Evolutionary conservation across 2,113 vertebrate species (phyloP), one percentile per base, ranked within the genome.

Genomic region (Sialia sialis): DNA sequence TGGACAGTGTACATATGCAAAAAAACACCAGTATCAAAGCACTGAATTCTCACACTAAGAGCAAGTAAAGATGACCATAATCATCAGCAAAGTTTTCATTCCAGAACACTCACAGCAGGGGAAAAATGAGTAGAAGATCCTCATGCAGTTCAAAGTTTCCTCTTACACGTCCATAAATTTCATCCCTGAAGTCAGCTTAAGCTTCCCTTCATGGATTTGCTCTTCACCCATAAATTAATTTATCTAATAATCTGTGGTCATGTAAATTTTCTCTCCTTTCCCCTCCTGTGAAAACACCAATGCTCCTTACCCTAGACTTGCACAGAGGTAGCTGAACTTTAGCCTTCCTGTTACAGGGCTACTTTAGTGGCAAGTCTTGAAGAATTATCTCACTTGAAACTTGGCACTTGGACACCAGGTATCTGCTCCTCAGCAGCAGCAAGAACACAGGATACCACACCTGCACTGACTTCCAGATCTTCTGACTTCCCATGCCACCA

Each of bases 1-100:
- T 0, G 64, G 6, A 89, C 19, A 70, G 38, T 36, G 74, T 55
- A 67, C 2, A 67, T 26, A 81, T 69, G 68, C 58, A 97, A 96
- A 69, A 90, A 92, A 96, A 90, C 74, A 94, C 10, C 60, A 79
- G 66, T 60, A 92, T 73, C 95, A 94, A 89, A 97, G 60, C 89
- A 83, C 43, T 32, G 63, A 90, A 77, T 62, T 85, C 46, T 38
- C 69, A 39, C 48, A 82, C 15, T 62, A 36, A 54, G 58, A 82
- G 60, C 73, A 94, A 83, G 60, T 38, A 62, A 74, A 80, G 30
- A 77, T 18, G 12, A 80, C 30, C 16, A 52, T 18, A 85, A 55
- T 30, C 5, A 44, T 23, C 22, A 72, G 18, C 23, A 38, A 43
- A 30, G 9, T 49, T 49, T 75, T 67, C 11, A 62, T 38, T 73